phyloP scores from a whole-genome alignment of 2,113 vertebrate species.

The Ochotona curzoniae region DNA sequence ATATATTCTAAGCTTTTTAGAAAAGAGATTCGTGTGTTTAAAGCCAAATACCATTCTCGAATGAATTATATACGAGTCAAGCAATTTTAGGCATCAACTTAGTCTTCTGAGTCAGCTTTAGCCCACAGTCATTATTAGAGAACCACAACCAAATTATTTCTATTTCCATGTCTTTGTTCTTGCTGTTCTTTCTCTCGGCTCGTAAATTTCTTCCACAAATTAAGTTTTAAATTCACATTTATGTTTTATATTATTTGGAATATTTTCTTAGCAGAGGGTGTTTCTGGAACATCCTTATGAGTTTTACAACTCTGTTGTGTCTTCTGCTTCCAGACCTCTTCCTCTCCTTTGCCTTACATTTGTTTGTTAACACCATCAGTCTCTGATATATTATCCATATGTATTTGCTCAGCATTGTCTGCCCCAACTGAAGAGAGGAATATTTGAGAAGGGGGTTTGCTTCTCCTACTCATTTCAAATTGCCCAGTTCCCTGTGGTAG shows the following conservation, averaged over 20 bases:
- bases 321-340: neutral
- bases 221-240: neutral
- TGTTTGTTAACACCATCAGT: neutral
- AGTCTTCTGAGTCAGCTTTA: neutral
- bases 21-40: constrained; percentile 31
- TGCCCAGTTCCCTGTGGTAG: neutral
- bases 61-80: neutral
- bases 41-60: neutral
- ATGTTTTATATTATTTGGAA: constrained; percentile 25
- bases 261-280: neutral
- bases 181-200: neutral
- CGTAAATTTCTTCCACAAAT: neutral
- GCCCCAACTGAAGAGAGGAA: neutral
- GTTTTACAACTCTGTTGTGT: neutral
- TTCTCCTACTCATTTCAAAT: neutral
- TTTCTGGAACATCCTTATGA: neutral
- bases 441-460: neutral
- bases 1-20: neutral
- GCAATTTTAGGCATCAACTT: neutral
- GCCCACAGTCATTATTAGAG: neutral
- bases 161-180: neutral
- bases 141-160: neutral
- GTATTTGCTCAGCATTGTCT: neutral
- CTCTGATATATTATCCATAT: no score
- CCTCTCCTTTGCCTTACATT: neutral